These are phyloP conservation scores for Falco berigora DNA, from an alignment of 2,797 vertebrate species.

Conservation along the genomic window DNA sequence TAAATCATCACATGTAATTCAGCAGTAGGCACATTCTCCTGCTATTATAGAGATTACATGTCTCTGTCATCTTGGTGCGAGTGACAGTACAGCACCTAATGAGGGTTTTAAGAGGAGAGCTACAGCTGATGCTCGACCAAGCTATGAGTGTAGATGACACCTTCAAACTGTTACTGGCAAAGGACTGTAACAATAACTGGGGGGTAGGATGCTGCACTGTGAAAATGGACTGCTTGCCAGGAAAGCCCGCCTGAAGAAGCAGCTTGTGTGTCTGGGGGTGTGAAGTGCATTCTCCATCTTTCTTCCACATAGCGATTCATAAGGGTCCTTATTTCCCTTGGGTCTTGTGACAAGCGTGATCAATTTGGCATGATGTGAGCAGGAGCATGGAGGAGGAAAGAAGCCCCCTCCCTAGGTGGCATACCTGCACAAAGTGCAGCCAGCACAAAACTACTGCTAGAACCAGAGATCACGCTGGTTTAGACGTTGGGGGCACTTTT, in stretches of 20 bases:
- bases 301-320: too few relatives aligned
- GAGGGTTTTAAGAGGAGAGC: background rate
- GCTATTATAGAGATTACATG: background rate
- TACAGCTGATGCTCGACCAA: background rate
- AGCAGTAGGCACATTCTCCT: background rate
- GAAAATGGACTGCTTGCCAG: too few relatives aligned
- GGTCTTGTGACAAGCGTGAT: background rate
- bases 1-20: fast-evolving
- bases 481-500: background rate
- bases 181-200: background rate
- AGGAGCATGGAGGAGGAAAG: background rate
- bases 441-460: background rate
- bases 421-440: background rate
- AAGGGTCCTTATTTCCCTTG: background rate
- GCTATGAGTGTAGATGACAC: background rate
- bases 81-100: background rate
- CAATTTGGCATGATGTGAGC: background rate
- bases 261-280: background rate
- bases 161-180: background rate
- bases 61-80: background rate
- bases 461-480: fast-evolving
- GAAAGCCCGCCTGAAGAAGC: background rate
- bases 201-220: background rate
- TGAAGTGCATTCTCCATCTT: background rate
- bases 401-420: background rate